These are phyloP conservation scores for Aethes cnicana DNA, from an alignment of 2,888 invertebrate species.

Conservation along the genomic window DNA sequence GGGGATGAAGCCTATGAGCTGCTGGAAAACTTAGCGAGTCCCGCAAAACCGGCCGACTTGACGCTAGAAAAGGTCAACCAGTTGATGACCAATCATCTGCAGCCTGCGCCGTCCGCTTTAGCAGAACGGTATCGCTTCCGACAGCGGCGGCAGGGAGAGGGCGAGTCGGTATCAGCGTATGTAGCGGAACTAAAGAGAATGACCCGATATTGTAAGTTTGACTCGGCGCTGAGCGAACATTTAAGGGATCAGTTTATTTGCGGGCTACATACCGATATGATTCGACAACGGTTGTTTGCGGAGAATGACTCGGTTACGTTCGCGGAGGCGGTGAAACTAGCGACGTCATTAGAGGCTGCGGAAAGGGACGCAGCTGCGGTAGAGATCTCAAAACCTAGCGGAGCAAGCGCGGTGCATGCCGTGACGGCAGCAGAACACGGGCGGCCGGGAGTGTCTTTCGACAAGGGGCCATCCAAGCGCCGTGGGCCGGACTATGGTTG, in stretches of 20 bases:
- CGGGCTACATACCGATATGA: not conserved
- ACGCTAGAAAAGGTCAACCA: not conserved
- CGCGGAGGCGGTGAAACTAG: not conserved
- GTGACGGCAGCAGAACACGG: too few species aligned
- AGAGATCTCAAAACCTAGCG: not conserved
- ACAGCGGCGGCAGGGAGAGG: not conserved
- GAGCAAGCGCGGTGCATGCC: not conserved
- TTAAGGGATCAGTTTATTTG: conserved; percentile 13
- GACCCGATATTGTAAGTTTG: not conserved
- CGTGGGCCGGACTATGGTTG: not conserved
- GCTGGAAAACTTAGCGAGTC: not conserved
- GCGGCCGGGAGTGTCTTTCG: not conserved
- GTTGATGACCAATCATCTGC: not conserved
- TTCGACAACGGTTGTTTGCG: conserved; percentile 8
- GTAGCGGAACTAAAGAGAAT: conserved; percentile 3
- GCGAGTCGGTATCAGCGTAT: not conserved
- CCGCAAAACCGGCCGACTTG: not conserved
- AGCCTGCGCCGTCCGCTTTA: conserved; percentile 6
- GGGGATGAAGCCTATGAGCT: conserved; percentile 2
- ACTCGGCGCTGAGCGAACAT: not conserved
- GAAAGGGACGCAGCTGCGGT: conserved; percentile 1
- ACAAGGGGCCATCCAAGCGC: not conserved
- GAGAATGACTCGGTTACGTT: not conserved
- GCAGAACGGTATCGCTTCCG: conserved; percentile 12
- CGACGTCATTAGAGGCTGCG: conserved; percentile 1